Conservation (phyloP, 1,140 invertebrate species). For the Palaemon carinicauda region DNA sequence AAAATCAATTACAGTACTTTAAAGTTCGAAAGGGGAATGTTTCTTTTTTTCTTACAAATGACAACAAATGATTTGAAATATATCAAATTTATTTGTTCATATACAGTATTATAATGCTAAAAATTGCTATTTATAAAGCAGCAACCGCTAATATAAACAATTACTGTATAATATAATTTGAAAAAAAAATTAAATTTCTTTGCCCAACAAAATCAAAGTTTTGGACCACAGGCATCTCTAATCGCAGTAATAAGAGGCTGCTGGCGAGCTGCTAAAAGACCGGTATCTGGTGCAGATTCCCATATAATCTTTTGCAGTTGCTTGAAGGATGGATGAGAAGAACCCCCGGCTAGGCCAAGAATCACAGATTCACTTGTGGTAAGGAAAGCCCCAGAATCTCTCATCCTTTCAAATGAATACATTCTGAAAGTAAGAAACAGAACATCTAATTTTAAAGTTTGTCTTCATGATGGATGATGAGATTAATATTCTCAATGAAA, state of each 20-base stretch:
- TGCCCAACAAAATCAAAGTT: not conserved
- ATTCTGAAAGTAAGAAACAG: slow-evolving; percentile 61
- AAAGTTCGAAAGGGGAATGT: too few relatives aligned
- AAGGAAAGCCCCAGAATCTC: slow-evolving; percentile 70
- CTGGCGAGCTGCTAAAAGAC: slow-evolving; percentile 63
- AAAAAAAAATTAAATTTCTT: too few relatives aligned
- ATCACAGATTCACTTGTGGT: slow-evolving; percentile 74
- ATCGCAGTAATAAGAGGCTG: slow-evolving; percentile 18
- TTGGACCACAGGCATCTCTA: not conserved
- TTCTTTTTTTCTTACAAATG: too few relatives aligned
- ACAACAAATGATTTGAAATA: too few relatives aligned
- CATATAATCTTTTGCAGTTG: slow-evolving; percentile 71
- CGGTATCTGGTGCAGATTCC: slow-evolving; percentile 70
- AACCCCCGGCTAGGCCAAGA: slow-evolving; percentile 69
- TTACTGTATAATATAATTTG: too few relatives aligned
- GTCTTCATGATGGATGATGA: not conserved
- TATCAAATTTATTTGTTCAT: too few relatives aligned
- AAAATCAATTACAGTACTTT: too few relatives aligned
- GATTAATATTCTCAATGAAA: not conserved
- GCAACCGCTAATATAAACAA: too few relatives aligned
- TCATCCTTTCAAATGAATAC: slow-evolving; percentile 70
- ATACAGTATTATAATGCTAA: too few relatives aligned
- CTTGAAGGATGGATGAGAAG: slow-evolving; percentile 73
- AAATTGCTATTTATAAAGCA: too few relatives aligned
- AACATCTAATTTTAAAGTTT: not conserved